Percentiles rank a stretch among this genome's conserved stretches.
phyloP scores from a whole-genome alignment of 1,140 invertebrate species.

The Leucophenga varia region DNA sequence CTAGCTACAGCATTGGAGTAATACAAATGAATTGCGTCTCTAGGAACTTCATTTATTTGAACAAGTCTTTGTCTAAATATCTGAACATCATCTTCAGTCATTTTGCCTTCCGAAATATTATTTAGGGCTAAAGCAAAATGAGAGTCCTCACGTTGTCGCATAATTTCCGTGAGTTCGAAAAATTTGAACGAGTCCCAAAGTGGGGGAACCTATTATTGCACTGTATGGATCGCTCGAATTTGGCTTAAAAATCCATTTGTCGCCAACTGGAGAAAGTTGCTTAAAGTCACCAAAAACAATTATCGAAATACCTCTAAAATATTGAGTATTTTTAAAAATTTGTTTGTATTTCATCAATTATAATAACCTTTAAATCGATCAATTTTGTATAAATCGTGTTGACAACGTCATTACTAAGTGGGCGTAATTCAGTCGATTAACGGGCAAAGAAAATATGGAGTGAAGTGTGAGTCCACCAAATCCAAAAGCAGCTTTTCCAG shows the following conservation, averaged over 20 bases:
- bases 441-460: constrained; percentile 1
- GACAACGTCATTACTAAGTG: not conserved
- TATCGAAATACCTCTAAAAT: constrained; percentile 6
- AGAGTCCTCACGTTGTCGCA: no score
- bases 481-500: constrained; percentile 7
- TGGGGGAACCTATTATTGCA: no score
- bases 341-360: constrained; percentile 7
- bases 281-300: constrained; percentile 6
- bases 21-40: constrained; percentile 4
- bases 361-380: constrained; percentile 1
- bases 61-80: not conserved
- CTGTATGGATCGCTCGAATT: no score
- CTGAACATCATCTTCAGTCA: constrained; percentile 1
- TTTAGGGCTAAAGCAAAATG: no score
- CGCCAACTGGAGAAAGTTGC: constrained; percentile 3
- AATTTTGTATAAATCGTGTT: no score
- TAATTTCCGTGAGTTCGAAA: no score
- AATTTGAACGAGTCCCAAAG: no score
- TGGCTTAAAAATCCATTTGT: no score
- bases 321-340: constrained; percentile 1
- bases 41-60: not conserved
- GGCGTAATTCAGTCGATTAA: not conserved
- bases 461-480: constrained; percentile 5
- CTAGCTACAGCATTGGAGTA: not conserved
- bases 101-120: no score